Base-by-base conservation (phyloP, 2,888 invertebrate genomes). In the Leptopilina syphax region DNA sequence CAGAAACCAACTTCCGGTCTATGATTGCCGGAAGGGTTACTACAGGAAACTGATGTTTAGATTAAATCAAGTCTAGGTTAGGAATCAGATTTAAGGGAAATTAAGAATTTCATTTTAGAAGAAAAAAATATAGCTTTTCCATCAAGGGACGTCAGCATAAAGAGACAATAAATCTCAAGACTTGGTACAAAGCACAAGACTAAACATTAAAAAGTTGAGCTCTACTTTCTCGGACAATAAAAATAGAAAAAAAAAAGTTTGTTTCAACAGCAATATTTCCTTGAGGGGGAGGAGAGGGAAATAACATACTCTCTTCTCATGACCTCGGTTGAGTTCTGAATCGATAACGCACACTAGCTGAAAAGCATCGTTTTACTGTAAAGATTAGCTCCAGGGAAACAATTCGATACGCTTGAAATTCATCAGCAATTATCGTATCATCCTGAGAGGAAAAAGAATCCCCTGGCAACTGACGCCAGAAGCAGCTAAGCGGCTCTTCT, bases 1-100 rank as follows among this genome's bases (percentile, higher is more conserved):
- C 83, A 84, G 83, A 18, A 18, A 84, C 84, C 84, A 87, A 87
- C 87, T 87, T 90, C 90, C 90, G 86, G 87, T 79, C 85, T 85
- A 83, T 87, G 89, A 90, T 90, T 89, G 85, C 88, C 87, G 86
- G 85, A 86, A 86, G 84, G 84, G 81, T 81, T 79, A 77, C 50
- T 85, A 86, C 86, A 85, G 70, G 34, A n/a, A 57, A 34, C 34
- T 73, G 57, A 60, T 60, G 41, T 34, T 60, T 73, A 60, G 9
- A 73, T 73, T 50, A 34, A 57, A 41, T 57, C 12, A 27, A 73
- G 34, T 57, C 41, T 57, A 73, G 57, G 9, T 34, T 34, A 34
- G 18, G 9, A 41, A n/a, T 13, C 18, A 18, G 18, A 18, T 18
- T 18, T 57, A 4, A n/a, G 3, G 57, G 18, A 18, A 60, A 73